Evolutionary conservation across 2,113 vertebrate species (phyloP).

Genomic region (Chroicocephalus ridibundus): DNA sequence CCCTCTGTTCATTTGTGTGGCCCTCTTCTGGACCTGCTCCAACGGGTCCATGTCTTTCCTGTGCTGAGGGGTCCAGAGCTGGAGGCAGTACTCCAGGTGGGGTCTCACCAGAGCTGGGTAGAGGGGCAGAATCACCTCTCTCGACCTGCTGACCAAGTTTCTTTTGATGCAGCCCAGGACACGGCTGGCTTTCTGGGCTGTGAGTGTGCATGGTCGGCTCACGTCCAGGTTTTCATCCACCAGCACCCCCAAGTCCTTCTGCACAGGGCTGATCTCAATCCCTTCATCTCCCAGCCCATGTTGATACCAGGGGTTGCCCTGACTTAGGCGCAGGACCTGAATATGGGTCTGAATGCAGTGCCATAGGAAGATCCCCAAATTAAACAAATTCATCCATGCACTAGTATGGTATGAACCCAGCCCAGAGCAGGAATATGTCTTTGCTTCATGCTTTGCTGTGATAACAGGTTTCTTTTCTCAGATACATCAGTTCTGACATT

Average conservation of each 20-base stretch:
- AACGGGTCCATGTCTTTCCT: no score
- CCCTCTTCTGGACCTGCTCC: no score
- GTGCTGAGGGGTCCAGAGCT: no score
- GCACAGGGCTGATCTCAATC: background rate
- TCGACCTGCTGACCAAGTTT: background rate
- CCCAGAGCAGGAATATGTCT: background rate
- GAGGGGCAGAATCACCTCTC: background rate
- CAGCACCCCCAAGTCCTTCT: background rate
- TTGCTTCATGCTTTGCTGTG: background rate
- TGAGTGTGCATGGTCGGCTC: background rate
- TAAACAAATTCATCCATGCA: fast-evolving
- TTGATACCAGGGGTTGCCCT: background rate
- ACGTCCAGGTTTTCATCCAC: background rate
- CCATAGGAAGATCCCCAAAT: background rate
- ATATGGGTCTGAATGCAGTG: background rate
- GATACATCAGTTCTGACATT: background rate
- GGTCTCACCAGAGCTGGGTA: no score
- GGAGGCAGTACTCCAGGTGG: no score
- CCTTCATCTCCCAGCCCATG: background rate
- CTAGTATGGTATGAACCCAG: background rate
- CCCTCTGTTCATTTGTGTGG: no score
- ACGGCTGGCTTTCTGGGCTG: background rate
- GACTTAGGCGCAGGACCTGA: background rate
- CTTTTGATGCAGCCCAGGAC: background rate
- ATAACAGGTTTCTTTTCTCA: background rate